Conservation (phyloP, 2,888 invertebrate genomes). For the Lasioglossum pauxillum region DNA sequence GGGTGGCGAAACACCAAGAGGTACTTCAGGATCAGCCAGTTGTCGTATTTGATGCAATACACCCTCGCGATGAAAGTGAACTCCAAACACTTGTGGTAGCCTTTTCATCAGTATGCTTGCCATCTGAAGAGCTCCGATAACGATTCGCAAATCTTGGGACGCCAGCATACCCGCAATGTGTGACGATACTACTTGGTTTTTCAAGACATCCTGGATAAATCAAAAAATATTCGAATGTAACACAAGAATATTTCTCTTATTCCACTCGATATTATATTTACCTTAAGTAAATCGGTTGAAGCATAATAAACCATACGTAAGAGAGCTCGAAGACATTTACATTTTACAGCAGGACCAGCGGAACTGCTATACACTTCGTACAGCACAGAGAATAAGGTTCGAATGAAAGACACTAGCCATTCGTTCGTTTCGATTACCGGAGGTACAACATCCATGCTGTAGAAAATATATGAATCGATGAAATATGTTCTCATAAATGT, state of each 20-base stretch:
- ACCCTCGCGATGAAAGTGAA: conserved; percentile 98
- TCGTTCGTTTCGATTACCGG: conserved; percentile 83
- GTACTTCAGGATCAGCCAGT: conserved; percentile 89
- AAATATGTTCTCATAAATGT: background rate
- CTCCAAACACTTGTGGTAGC: conserved; percentile 96
- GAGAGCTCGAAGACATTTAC: conserved; percentile 97
- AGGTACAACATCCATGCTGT: conserved; percentile 82
- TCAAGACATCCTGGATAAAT: conserved; percentile 85
- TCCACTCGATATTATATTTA: conserved; percentile 63
- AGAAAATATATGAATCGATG: conserved; percentile 47
- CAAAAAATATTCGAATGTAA: conserved; percentile 18
- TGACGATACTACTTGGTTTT: conserved; percentile 94
- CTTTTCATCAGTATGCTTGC: conserved; percentile 98
- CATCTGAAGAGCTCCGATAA: conserved; percentile 98
- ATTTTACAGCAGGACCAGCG: conserved; percentile 98
- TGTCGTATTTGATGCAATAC: conserved; percentile 96
- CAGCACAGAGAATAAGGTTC: conserved; percentile 95
- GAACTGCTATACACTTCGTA: conserved; percentile 99
- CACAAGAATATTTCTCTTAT: background rate
- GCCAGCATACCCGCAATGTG: conserved; percentile 99
- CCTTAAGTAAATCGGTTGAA: conserved; percentile 93
- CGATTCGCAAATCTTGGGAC: conserved; percentile 97
- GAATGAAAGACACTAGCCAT: conserved; percentile 86
- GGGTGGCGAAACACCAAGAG: conserved; percentile 85
- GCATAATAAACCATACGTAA: conserved; percentile 98